Conservation (phyloP, 2,888 invertebrate species). For the Creontiades dilutus region DNA sequence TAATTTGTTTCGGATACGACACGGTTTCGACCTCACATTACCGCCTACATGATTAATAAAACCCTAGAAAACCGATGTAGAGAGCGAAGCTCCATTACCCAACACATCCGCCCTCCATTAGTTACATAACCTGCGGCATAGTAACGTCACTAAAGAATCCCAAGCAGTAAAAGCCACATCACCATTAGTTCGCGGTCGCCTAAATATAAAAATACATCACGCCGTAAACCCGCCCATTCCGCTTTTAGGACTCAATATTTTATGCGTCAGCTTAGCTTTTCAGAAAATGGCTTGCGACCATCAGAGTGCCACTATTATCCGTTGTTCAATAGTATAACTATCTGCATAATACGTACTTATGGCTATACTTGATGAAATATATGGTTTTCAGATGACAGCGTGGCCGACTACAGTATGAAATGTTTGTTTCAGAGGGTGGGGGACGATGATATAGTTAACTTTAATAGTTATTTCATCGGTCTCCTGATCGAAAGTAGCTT, state of each 20-base stretch:
- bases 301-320: background rate
- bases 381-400: no score
- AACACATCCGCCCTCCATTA: slow-evolving; percentile 23
- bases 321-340: no score
- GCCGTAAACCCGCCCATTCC: background rate
- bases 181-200: background rate
- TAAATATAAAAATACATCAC: background rate
- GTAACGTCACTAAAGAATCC: background rate
- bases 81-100: slow-evolving; percentile 5
- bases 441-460: no score
- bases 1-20: slow-evolving; percentile 23
- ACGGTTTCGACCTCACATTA: background rate
- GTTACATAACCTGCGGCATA: slow-evolving; percentile 11
- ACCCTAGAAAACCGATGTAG: background rate
- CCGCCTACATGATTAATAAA: slow-evolving; percentile 2
- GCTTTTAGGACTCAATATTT: background rate
- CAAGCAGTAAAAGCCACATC: slow-evolving; percentile 15
- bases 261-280: background rate
- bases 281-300: background rate
- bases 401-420: no score
- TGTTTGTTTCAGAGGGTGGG: no score
- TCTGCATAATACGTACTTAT: no score
- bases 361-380: no score
- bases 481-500: no score
- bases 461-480: no score